A percentile compares a stretch with the other conserved stretches of the same genome.
These are phyloP conservation scores for Hippoglossus hippoglossus DNA, from an alignment of 2,797 vertebrate species.

Conservation along the genomic window DNA sequence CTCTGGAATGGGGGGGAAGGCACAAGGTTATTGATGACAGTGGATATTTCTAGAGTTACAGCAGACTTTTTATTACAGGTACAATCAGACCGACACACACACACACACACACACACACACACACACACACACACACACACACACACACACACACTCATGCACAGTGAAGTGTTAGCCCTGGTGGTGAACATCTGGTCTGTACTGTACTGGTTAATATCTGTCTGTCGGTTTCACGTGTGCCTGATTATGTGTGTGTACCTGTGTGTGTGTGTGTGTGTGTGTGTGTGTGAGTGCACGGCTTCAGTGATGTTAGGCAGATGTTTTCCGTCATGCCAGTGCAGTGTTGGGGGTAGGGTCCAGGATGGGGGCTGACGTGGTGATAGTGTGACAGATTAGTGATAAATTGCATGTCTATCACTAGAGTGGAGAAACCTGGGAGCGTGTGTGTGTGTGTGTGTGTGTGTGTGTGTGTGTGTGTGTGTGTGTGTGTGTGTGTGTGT, in stretches of 20 bases:
- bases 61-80: constrained; percentile 53
- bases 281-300: constrained; percentile 6
- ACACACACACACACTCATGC: constrained; percentile 8
- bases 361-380: constrained; percentile 14
- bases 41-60: constrained; percentile 59
- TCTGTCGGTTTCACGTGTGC: constrained; percentile 46
- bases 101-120: constrained; percentile 15
- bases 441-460: background rate
- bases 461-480: too few relatives aligned
- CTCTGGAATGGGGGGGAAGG: constrained; percentile 25
- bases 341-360: constrained; percentile 1
- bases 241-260: constrained; percentile 5
- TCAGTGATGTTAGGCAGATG: constrained; percentile 62
- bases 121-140: constrained; percentile 13
- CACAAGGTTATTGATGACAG: constrained; percentile 54
- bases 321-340: constrained; percentile 32
- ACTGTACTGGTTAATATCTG: constrained; percentile 46
- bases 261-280: constrained; percentile 17
- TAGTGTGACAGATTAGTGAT: constrained; percentile 29
- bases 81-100: constrained; percentile 39
- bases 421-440: constrained; percentile 18
- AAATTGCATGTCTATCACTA: constrained; percentile 13
- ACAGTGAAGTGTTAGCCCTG: too few relatives aligned
- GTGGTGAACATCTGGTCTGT: too few relatives aligned
- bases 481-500: too few relatives aligned